Evolutionary conservation across 1,140 invertebrate species (phyloP).

Genomic region (Oedothorax gibbosus): DNA sequence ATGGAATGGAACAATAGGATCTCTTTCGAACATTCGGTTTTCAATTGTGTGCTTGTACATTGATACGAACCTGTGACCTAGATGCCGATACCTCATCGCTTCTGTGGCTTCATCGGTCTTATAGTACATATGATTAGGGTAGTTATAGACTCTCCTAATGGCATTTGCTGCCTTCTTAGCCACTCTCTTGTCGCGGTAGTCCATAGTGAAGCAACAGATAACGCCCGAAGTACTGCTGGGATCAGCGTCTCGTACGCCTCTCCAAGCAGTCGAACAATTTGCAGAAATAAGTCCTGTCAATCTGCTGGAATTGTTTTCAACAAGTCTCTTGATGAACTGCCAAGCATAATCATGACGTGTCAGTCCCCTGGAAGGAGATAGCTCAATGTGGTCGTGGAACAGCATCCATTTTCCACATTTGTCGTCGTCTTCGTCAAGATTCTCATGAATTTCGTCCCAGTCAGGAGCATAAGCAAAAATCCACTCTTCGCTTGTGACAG

Average conservation of each 20-base stretch:
- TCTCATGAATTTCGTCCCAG: background rate
- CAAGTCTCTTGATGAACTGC: background rate
- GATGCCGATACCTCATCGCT: background rate
- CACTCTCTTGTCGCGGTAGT: background rate
- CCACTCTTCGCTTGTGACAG: background rate
- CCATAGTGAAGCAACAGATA: conserved; percentile 13
- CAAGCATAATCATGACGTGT: conserved; percentile 17
- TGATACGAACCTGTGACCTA: background rate
- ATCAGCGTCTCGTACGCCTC: background rate
- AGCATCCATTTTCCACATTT: conserved; percentile 7
- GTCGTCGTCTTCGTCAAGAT: background rate
- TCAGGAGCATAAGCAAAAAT: background rate
- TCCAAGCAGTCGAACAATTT: conserved; percentile 7
- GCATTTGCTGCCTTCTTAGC: background rate
- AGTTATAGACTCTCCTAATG: background rate
- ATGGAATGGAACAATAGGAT: background rate
- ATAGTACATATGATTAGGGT: background rate
- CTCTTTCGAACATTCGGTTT: conserved; percentile 6
- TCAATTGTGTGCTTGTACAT: conserved; percentile 2
- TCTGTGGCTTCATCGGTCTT: background rate
- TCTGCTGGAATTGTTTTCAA: background rate
- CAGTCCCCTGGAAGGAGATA: background rate
- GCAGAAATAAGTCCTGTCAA: background rate
- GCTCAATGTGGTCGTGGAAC: background rate
- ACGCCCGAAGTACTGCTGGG: background rate